Percentiles rank a stretch among this genome's conserved stretches.
These are phyloP conservation scores for Sitobion miscanthi DNA, from an alignment of 1,140 invertebrate species.

Conservation along the genomic window DNA sequence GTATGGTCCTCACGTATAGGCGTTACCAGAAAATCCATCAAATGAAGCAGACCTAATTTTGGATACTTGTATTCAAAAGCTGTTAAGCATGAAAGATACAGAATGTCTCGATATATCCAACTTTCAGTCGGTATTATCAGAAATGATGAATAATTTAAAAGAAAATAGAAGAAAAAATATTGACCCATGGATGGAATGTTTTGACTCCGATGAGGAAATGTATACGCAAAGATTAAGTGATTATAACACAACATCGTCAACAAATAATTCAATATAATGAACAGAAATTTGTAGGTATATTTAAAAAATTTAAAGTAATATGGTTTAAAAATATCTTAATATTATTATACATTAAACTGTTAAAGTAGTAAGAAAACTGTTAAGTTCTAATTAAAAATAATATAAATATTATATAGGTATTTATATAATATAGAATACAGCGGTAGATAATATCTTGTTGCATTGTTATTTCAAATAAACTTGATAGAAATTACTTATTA, in stretches of 20 bases:
- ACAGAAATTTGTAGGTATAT: not conserved
- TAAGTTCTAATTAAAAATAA: not conserved
- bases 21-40: not conserved
- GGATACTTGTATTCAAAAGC: not conserved
- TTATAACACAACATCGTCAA: not conserved
- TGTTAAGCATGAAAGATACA: conserved; percentile 12
- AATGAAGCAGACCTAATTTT: conserved; percentile 1
- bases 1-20: not conserved
- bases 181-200: not conserved
- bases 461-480: not conserved
- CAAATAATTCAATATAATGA: not conserved
- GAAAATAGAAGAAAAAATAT: conserved; percentile 1
- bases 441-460: not conserved
- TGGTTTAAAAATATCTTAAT: not conserved
- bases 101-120: not conserved
- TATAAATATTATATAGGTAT: not conserved
- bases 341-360: not conserved
- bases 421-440: not conserved
- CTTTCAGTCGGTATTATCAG: not conserved
- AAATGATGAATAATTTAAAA: conserved; percentile 6
- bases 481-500: not conserved
- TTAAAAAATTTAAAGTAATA: not conserved
- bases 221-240: not conserved
- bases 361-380: not conserved
- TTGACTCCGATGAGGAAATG: not conserved